Evolutionary conservation across 2,888 invertebrate genomes (phyloP), one percentile per base, ranked within the genome.

Genomic region (Dexiosoma caninum): DNA sequence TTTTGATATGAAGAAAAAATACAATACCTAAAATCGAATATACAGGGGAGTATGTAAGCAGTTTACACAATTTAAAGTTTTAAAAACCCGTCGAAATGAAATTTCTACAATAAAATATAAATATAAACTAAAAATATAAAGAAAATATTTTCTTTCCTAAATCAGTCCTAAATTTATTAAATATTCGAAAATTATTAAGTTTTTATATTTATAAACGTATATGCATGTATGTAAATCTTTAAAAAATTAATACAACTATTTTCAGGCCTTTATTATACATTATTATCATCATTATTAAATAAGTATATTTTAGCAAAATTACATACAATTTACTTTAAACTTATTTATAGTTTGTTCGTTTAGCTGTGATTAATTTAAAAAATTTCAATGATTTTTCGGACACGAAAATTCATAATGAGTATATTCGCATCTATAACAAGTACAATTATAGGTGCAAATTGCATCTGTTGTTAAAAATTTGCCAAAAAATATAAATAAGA

Each of bases 241-340:
- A 37, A 12, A 49, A 66, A 80, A 59, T 70, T 66, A 80, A 76
- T 66, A 51, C 70, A 66, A 71, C 75, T 75, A 75, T 66, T 71
- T 60, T 70, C 66, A 66, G 60, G 23, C 32, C 53, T 21, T 67
- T 55, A 53, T 55, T 69, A 69, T 69, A 78, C 78, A 78, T 60
- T 57, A 70, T 32, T 55, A 32, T 40, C 27, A 16, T 23, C 30
- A 70, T 59, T 62, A 19, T 4, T 23, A 44, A 46, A 51, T 21
- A 44, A 46, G 40, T 21, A 12, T 30, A 23, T 42, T 30, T 62
- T 23, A 23, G 60, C 40, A 19, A 64, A 60, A 35, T 71, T 55
- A 4, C 37, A 44, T 32, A 51, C 19, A 62, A 12, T 44, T 51
- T 16, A 9, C 27, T 59, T 40, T 37, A 1, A 27, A 72, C 53